Evolutionary conservation across 2,888 invertebrate genomes (phyloP).

Genomic region (Callyntrura sp.): DNA sequence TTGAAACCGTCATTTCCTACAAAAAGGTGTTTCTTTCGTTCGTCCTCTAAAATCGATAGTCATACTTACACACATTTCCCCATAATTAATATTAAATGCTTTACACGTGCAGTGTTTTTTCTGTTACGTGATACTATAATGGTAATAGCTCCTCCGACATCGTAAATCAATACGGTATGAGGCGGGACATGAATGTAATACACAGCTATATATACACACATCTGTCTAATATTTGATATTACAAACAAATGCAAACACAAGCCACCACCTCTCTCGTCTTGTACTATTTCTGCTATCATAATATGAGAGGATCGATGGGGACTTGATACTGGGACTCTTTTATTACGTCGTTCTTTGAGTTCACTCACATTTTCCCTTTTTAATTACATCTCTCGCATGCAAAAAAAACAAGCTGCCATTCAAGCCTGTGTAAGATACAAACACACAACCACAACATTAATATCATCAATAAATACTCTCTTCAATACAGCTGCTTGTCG

Average conservation of each 20-base stretch:
- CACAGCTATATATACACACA: not conserved
- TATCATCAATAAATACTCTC: not conserved
- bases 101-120: conserved; percentile 22
- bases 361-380: conserved; percentile 4
- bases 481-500: not conserved
- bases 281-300: no score
- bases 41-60: not conserved
- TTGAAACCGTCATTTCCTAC: conserved; percentile 40
- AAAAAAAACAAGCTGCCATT: not conserved
- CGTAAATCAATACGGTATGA: not conserved
- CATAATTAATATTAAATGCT: not conserved
- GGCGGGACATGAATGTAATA: not conserved
- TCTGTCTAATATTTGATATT: conserved; percentile 17
- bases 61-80: not conserved
- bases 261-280: not conserved
- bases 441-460: not conserved
- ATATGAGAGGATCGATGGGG: no score
- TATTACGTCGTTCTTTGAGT: no score
- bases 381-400: conserved; percentile 2
- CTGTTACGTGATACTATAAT: conserved; percentile 10
- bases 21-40: not conserved
- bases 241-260: not conserved
- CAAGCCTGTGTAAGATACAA: not conserved
- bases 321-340: no score
- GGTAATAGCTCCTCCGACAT: not conserved